Evolutionary conservation across 1,140 invertebrate species (phyloP), one percentile per base, ranked within the genome.

Genomic region (Xylocopa sonorina): DNA sequence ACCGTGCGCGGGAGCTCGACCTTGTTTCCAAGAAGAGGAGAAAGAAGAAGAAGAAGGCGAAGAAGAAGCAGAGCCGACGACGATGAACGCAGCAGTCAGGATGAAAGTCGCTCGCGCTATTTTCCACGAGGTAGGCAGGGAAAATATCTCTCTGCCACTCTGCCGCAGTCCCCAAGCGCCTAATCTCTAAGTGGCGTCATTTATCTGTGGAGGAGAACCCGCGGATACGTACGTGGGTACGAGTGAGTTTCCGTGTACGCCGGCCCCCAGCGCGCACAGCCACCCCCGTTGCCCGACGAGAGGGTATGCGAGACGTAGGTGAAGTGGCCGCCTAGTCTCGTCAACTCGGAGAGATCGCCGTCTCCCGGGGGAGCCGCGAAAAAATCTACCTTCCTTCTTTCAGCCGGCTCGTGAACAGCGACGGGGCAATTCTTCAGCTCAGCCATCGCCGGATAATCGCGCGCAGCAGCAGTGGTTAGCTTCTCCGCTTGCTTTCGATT

Each of bases 151-250:
- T 68, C 48, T 82, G 69, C 81, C 81, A 79, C 69, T 84, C 75
- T 66, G 67, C 29, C 71, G 48, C 27, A 67, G 73, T 80, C 82
- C 78, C 82, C 43, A 80, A 69, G 78, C 87, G 78, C 84, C 87
- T 88, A 88, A 88, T 88, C 86, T 88, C 87, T 86, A 88, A 88
- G 84, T 88, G 82, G 86, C 87, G 84, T 88, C 84, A 88, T 88
- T 88, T 88, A 88, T 88, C 84, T 83, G 69, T 75, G 74, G 85
- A 79, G 53, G 80, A 80, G 81, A 85, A 85, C 82, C 80, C 62
- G 80, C 48, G 66, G 73, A 78, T 81, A 62, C 71, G 58, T n/a
- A 53, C 32, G 21, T 9, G 32, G 5, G 16, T 68, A 38, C 32
- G 9, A 18, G n/a, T 48, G 46, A 32, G 51, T 68, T 32, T 67